phyloP scores from a whole-genome alignment of 1,140 invertebrate genomes.

The Procambarus virginalis region DNA sequence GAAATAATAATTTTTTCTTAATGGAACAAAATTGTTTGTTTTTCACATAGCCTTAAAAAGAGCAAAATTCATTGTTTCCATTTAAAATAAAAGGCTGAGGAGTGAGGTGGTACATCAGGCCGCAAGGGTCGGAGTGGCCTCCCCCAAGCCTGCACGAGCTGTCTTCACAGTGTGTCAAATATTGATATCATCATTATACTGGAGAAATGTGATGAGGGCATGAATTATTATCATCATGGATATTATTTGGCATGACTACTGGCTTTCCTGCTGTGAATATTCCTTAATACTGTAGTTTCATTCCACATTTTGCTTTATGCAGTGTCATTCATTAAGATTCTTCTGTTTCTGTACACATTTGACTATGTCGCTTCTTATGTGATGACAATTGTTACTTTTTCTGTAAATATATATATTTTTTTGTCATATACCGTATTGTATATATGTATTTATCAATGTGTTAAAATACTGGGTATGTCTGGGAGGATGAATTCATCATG shows the following conservation, averaged over 20 bases:
- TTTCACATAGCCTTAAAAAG: neutral
- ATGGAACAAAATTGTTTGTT: neutral
- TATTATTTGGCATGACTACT: neutral
- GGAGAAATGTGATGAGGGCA: constrained; percentile 30
- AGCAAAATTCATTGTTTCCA: neutral
- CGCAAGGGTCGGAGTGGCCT: neutral
- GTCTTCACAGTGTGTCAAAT: constrained; percentile 66
- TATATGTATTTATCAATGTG: constrained; percentile 15
- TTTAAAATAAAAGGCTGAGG: neutral
- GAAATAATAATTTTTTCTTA: too few species aligned
- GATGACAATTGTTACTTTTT: neutral
- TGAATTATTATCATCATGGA: neutral
- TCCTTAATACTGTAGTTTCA: neutral
- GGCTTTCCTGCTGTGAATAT: neutral
- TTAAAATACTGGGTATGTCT: neutral
- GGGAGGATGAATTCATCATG: neutral
- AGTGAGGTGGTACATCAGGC: constrained; percentile 4
- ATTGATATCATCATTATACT: constrained; percentile 60
- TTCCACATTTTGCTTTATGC: constrained; percentile 9
- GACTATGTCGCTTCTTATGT: neutral
- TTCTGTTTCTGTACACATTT: neutral
- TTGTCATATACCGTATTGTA: neutral
- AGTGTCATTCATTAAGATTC: neutral
- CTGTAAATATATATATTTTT: neutral
- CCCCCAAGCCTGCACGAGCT: constrained; percentile 47